These are phyloP conservation scores for Catamblyrhynchus diadema DNA, from an alignment of 2,797 vertebrate genomes.

Conservation along the genomic window DNA sequence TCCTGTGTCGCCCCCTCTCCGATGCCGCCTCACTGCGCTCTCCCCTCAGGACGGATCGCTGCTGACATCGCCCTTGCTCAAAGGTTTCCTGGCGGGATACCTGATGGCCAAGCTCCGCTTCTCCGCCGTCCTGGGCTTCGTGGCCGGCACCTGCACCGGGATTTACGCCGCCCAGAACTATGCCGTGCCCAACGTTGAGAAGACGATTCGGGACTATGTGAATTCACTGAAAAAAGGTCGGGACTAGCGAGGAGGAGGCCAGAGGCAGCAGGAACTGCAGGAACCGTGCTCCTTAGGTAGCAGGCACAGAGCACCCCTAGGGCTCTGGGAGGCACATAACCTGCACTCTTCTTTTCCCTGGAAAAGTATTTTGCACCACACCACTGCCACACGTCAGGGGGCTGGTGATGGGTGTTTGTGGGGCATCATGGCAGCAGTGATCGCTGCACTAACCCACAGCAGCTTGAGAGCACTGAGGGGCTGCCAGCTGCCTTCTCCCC, in stretches of 20 bases:
- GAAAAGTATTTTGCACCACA: neutral
- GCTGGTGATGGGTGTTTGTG: neutral
- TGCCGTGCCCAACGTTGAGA: constrained; percentile 87
- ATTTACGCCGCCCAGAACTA: constrained; percentile 89
- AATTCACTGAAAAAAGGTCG: constrained; percentile 83
- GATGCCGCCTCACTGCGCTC: neutral
- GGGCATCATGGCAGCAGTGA: neutral
- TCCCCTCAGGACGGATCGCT: constrained; percentile 82
- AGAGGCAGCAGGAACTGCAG: neutral
- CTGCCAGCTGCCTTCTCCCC: neutral
- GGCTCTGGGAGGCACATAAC: neutral
- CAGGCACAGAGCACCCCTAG: neutral
- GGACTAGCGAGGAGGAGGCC: constrained; percentile 72
- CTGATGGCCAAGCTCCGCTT: constrained; percentile 90
- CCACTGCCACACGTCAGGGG: neutral
- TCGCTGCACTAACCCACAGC: neutral
- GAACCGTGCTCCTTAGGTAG: neutral
- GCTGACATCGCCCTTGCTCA: constrained; percentile 90
- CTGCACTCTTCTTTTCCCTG: neutral
- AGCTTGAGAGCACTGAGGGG: neutral
- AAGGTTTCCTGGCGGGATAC: constrained; percentile 93
- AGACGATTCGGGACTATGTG: constrained; percentile 85
- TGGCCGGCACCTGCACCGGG: constrained; percentile 88
- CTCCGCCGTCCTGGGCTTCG: constrained; percentile 88
- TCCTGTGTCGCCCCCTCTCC: neutral